These are phyloP conservation scores for Muscina levida DNA, from an alignment of 2,888 invertebrate genomes.

Conservation along the genomic window DNA sequence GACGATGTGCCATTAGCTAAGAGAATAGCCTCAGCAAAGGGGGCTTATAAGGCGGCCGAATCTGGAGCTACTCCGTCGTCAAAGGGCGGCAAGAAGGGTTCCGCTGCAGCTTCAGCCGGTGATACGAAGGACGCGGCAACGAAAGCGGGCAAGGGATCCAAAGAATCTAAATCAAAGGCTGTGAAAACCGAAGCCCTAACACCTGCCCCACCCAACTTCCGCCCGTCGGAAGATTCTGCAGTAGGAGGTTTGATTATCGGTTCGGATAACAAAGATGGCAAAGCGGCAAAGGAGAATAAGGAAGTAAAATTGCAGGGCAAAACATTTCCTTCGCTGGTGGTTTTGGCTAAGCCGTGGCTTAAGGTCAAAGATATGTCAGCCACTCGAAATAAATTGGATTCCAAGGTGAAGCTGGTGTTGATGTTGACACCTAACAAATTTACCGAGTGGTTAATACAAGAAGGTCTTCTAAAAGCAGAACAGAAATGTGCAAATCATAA, in stretches of 20 bases:
- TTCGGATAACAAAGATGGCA: slow-evolving; percentile 81
- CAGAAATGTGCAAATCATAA: slow-evolving; percentile 88
- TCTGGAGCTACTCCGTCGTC: slow-evolving; percentile 49
- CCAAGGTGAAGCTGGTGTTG: slow-evolving; percentile 90
- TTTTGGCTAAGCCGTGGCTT: slow-evolving; percentile 89
- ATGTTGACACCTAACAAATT: slow-evolving; percentile 91
- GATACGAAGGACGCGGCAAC: slow-evolving; percentile 53
- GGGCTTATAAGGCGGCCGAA: slow-evolving; percentile 67
- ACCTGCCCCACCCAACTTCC: slow-evolving; percentile 75
- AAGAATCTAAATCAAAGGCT: slow-evolving; percentile 33
- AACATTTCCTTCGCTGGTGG: slow-evolving; percentile 92
- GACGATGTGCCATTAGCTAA: slow-evolving; percentile 80
- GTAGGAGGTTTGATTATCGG: slow-evolving; percentile 87
- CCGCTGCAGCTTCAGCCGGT: slow-evolving; percentile 17
- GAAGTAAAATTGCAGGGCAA: slow-evolving; percentile 88
- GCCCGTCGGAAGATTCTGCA: slow-evolving; percentile 87
- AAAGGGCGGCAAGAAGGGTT: slow-evolving; percentile 39
- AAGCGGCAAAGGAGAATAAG: slow-evolving; percentile 84
- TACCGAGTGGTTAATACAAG: slow-evolving; percentile 94
- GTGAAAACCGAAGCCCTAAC: slow-evolving; percentile 45
- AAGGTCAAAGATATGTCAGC: slow-evolving; percentile 84
- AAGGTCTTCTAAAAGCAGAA: slow-evolving; percentile 89
- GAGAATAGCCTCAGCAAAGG: slow-evolving; percentile 76
- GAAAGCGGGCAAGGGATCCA: slow-evolving; percentile 52
- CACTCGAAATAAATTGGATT: slow-evolving; percentile 85